Percentiles rank a stretch among this genome's conserved stretches.
These are phyloP conservation scores for Otus sunia DNA, from an alignment of 2,113 vertebrate genomes.

Conservation along the genomic window DNA sequence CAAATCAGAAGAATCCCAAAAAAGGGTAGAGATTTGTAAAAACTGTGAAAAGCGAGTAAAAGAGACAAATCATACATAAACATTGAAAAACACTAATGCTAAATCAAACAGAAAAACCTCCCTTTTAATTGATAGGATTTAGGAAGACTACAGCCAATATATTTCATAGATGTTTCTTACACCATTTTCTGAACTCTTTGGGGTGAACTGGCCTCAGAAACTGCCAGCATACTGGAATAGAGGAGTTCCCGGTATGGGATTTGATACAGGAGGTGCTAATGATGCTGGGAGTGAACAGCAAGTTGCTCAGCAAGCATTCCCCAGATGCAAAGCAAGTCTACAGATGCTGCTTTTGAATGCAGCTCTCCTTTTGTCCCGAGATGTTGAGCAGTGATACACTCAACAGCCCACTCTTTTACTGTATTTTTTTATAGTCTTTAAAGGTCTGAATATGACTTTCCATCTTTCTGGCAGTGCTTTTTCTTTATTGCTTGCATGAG, in stretches of 20 bases:
- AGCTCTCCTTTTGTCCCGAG: not conserved
- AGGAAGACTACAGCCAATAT: not conserved
- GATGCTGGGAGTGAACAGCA: not conserved
- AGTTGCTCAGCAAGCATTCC: not conserved
- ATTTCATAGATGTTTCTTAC: not conserved
- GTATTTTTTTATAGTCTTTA: constrained; percentile 34
- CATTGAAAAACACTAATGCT: not conserved
- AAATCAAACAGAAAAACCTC: not conserved
- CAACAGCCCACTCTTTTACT: not conserved
- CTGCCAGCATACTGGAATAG: not conserved
- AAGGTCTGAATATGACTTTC: constrained; percentile 25
- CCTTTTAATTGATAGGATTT: not conserved
- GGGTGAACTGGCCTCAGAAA: not conserved
- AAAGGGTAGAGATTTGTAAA: not conserved
- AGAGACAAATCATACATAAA: not conserved
- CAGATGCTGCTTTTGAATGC: not conserved
- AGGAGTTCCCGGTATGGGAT: not conserved
- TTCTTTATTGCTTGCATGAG: constrained; percentile 50
- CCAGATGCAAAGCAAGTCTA: accelerated
- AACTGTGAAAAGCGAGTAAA: not conserved
- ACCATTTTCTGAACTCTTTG: not conserved
- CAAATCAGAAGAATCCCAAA: not conserved
- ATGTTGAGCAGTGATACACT: not conserved
- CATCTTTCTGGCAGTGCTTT: not conserved
- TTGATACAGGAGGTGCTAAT: not conserved